These are phyloP conservation scores for Lomographa bimaculata DNA, from an alignment of 2,888 invertebrate species.

Conservation along the genomic window DNA sequence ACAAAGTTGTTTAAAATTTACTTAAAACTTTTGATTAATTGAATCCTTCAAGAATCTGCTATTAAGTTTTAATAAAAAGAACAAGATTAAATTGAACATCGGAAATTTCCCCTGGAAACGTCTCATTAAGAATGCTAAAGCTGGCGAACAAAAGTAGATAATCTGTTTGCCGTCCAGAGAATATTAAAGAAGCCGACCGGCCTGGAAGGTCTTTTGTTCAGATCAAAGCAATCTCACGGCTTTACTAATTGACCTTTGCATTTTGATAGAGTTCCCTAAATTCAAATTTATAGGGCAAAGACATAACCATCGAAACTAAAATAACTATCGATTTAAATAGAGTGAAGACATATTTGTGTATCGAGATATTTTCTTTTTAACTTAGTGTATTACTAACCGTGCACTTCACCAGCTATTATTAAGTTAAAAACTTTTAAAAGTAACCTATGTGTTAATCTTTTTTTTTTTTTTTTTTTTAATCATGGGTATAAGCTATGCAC, in stretches of 20 bases:
- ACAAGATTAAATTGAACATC: constrained; percentile 49
- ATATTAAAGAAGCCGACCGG: constrained; percentile 68
- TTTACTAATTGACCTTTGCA: constrained; percentile 72
- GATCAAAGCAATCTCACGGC: constrained; percentile 69
- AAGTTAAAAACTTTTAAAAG: too few species aligned
- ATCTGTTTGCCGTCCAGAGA: constrained; percentile 70
- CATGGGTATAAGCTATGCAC: too few species aligned
- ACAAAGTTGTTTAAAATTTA: too few species aligned
- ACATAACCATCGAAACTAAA: background rate
- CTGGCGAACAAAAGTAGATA: constrained; percentile 72
- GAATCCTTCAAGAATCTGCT: constrained; percentile 19
- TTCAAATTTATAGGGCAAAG: constrained; percentile 16
- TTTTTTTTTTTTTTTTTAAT: too few species aligned
- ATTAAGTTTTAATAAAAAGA: constrained; percentile 42
- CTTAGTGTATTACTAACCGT: too few species aligned
- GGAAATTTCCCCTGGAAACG: constrained; percentile 57
- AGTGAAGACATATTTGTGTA: background rate
- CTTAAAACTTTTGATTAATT: constrained; percentile 4
- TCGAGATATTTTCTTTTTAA: constrained; percentile 3
- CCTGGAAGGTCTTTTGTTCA: constrained; percentile 62
- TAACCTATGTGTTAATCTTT: too few species aligned
- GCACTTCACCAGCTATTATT: too few species aligned
- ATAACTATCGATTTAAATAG: background rate
- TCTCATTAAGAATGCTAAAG: constrained; percentile 75
- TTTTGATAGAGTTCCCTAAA: constrained; percentile 50